Evolutionary conservation across 2,113 vertebrate genomes (phyloP).

Genomic region (Tyrannus savana): DNA sequence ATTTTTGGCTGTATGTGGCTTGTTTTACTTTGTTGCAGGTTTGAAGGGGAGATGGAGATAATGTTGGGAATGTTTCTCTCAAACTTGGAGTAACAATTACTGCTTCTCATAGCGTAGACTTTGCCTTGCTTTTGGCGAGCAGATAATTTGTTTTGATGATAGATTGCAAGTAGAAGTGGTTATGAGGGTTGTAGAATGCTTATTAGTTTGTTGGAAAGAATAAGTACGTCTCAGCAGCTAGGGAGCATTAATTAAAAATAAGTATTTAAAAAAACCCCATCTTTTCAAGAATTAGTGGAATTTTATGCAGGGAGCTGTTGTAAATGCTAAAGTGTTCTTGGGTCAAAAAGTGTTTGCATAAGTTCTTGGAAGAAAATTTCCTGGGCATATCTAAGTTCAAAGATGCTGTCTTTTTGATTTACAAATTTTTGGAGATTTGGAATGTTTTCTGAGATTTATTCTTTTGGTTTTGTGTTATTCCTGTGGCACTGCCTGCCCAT

Average conservation of each 20-base stretch:
- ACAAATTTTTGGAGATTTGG: neutral
- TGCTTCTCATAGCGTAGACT: neutral
- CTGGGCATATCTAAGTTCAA: neutral
- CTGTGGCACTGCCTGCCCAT: neutral
- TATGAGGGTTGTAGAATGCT: neutral
- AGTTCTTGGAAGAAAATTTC: neutral
- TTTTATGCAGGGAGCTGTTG: neutral
- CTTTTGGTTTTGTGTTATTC: neutral
- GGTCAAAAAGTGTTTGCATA: neutral
- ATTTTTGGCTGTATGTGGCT: neutral
- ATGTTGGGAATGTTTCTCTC: neutral
- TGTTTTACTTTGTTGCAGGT: neutral
- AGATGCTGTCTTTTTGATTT: neutral
- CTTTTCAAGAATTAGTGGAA: neutral
- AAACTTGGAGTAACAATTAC: neutral
- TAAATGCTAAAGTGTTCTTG: neutral
- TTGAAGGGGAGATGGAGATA: neutral
- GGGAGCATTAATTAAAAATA: neutral
- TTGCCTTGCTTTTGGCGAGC: neutral
- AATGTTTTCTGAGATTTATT: neutral
- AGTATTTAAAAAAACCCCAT: fast-evolving
- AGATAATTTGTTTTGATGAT: neutral
- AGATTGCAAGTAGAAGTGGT: neutral
- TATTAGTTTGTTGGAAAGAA: neutral
- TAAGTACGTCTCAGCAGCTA: neutral